Percentiles rank a stretch among this genome's conserved stretches.
phyloP scores from a whole-genome alignment of 1,140 invertebrate genomes.

The Carcinoscorpius rotundicauda region DNA sequence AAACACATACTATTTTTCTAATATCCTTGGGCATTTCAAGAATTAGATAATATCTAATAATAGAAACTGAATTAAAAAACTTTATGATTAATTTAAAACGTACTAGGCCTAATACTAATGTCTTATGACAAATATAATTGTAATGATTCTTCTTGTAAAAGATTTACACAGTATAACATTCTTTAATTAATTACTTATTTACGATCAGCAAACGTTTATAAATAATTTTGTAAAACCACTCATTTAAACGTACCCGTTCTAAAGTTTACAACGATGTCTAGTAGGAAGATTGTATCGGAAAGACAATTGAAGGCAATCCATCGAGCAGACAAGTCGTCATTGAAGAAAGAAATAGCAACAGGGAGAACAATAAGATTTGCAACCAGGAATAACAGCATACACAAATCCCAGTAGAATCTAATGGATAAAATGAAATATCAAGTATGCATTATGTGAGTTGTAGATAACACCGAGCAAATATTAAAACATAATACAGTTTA shows the following conservation, averaged over 20 bases:
- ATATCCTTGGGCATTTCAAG: too few relatives aligned
- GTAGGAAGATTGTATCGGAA: constrained; percentile 98
- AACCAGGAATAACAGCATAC: constrained; percentile 93
- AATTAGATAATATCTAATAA: too few relatives aligned
- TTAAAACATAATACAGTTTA: too few relatives aligned
- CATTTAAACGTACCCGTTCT: constrained; percentile 64
- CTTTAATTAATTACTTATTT: not conserved
- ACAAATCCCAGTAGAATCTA: constrained; percentile 99
- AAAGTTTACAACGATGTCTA: constrained; percentile 99
- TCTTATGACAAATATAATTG: too few relatives aligned
- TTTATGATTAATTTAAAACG: too few relatives aligned
- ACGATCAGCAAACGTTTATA: not conserved
- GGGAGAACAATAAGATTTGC: constrained; percentile 97
- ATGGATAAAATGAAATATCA: constrained; percentile 33
- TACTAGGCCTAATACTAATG: too few relatives aligned
- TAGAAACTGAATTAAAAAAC: too few relatives aligned
- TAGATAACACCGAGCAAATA: too few relatives aligned
- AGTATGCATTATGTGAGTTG: too few relatives aligned
- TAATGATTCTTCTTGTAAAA: too few relatives aligned
- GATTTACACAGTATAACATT: too few relatives aligned
- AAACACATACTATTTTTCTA: too few relatives aligned
- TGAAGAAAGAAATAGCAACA: constrained; percentile 98
- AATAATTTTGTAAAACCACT: not conserved
- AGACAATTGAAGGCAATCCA: constrained; percentile 99
- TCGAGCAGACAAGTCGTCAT: constrained; percentile 93